Evolutionary conservation across 2,888 invertebrate genomes (phyloP), one percentile per base, ranked within the genome.

Genomic region (Epicampocera succincta): DNA sequence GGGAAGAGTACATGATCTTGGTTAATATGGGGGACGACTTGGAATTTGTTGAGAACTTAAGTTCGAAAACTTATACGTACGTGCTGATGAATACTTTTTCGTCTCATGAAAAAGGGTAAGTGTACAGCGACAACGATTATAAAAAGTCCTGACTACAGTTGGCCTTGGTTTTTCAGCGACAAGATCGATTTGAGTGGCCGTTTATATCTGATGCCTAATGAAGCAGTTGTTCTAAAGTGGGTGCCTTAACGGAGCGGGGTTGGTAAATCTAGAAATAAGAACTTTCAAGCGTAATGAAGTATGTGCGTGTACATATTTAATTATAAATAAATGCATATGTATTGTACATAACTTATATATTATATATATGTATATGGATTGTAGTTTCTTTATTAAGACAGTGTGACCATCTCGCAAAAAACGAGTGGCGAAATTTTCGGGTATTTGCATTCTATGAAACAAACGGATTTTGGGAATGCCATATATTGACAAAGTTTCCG

Each of bases 221-320:
- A 89, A 69, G 88, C 89, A 1, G 84, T 88, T 3, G 87, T 89
- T 0, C 76, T 89, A 11, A 88, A 85, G 15, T 88, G 88, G 88
- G 15, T 72, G 15, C 79, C 85, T 15, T 86, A 66, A 33, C 6
- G 33, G 8, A 33, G 25, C 2, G 5, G 5, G 2, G 25, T 25
- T n/a, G n/a, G n/a, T 9, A 6, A 33, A 33, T 5, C 3, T 8
- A 33, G n/a, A n/a, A n/a, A n/a, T n/a, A n/a, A n/a, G n/a, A n/a
- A n/a, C n/a, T n/a, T n/a, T n/a, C n/a, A n/a, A n/a, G n/a, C n/a
- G n/a, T n/a, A n/a, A n/a, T n/a, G n/a, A n/a, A n/a, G n/a, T n/a
- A n/a, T n/a, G n/a, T n/a, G n/a, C n/a, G n/a, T n/a, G n/a, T n/a
- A n/a, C n/a, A n/a, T n/a, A n/a, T n/a, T n/a, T n/a, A n/a, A n/a